Base-by-base conservation (phyloP, 2,888 invertebrate species). In the Embidobia sp. region DNA sequence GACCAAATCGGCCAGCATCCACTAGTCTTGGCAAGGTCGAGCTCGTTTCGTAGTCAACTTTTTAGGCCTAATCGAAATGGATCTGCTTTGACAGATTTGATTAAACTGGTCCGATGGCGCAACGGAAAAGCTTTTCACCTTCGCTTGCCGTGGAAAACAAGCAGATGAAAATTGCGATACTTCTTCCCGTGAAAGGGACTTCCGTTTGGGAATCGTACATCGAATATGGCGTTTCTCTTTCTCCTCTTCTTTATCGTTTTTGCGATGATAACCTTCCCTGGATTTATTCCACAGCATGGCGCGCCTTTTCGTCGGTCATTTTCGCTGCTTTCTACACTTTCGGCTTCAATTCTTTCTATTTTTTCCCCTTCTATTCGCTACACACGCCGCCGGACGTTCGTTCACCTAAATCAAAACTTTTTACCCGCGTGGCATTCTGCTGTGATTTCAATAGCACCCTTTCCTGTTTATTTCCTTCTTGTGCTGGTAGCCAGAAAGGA, bases 401-500 rank as follows among this genome's bases (percentile, higher is more conserved):
- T 77, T 79, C 75, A 69, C 79, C 81, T 81, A 81, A 82, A 82
- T 80, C 80, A 80, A 77, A 81, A 79, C 76, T 80, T 81, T 80
- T 74, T 79, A 75, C 64, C 51, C 49, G 26, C 55, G 46, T 37
- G 31, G 44, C 44, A 51, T 33, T 57, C 70, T 61, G 74, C 69
- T 75, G 79, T 79, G 76, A 81, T 81, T 80, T 81, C 82, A 81
- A 81, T 81, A 79, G 79, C 79, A 70, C 73, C 79, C 74, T 79
- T 80, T 81, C 78, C 75, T 59, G 79, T 61, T 69, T 55, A 35
- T 63, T 77, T 16, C 72, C 49, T 74, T 79, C 78, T 80, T 81
- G 77, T 79, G 75, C 72, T 77, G 53, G 49, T 46, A 18, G 57
- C 29, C 53, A 37, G 35, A 51, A 55, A 69, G 40, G 37, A 57